Evolutionary conservation across 2,888 invertebrate species (phyloP).

Genomic region (Ennomos fuscantarius): DNA sequence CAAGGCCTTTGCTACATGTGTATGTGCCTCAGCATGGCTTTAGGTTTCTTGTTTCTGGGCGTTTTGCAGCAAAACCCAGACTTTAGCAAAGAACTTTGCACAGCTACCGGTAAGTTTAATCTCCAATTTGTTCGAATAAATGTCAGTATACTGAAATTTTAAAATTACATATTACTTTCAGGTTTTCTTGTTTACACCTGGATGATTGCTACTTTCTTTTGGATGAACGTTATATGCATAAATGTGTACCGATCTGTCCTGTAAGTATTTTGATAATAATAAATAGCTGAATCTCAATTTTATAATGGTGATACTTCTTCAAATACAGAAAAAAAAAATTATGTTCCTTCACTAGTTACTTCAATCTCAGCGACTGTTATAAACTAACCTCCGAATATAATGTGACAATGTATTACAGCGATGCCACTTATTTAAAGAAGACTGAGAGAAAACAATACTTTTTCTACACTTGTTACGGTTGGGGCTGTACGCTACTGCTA

Average conservation of each 20-base stretch:
- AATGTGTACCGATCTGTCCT: slow-evolving; percentile 87
- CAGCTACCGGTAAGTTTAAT: slow-evolving; percentile 72
- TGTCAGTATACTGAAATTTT: not conserved
- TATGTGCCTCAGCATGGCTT: slow-evolving; percentile 84
- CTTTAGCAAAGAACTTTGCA: slow-evolving; percentile 71
- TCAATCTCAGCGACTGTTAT: too few relatives aligned
- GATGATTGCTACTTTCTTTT: slow-evolving; percentile 89
- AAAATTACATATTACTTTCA: slow-evolving; percentile 46
- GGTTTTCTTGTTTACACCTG: slow-evolving; percentile 86
- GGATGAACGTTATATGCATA: slow-evolving; percentile 88
- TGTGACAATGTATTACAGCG: slow-evolving; percentile 60
- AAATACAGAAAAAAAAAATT: too few relatives aligned
- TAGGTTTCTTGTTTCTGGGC: slow-evolving; percentile 85
- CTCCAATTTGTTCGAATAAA: too few relatives aligned
- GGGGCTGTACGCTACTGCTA: slow-evolving; percentile 84
- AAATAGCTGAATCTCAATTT: too few relatives aligned
- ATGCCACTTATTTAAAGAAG: slow-evolving; percentile 67
- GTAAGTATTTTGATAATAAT: slow-evolving; percentile 76
- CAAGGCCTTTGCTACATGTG: slow-evolving; percentile 88
- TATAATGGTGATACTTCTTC: too few relatives aligned
- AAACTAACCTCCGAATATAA: too few relatives aligned
- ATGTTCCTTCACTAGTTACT: too few relatives aligned
- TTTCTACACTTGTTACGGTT: slow-evolving; percentile 85
- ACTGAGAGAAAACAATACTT: slow-evolving; percentile 82
- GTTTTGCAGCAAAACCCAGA: slow-evolving; percentile 80